Evolutionary conservation across 2,797 vertebrate genomes (phyloP).

Genomic region (Poeciliopsis gracilis): DNA sequence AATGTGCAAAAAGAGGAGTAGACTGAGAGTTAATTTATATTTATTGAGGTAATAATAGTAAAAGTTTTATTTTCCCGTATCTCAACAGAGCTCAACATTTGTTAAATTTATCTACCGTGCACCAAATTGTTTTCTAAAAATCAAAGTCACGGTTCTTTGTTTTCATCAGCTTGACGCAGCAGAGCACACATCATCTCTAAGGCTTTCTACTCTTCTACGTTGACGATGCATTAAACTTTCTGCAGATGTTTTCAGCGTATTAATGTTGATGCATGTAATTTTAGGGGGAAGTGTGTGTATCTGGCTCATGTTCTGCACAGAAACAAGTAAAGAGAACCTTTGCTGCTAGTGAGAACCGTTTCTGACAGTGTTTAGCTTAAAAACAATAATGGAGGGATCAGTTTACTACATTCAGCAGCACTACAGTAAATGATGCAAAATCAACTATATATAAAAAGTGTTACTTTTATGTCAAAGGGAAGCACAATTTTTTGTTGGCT

Average conservation of each 20-base stretch:
- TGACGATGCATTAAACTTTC: conserved; percentile 23
- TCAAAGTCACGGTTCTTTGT: conserved; percentile 19
- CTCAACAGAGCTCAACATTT: neutral
- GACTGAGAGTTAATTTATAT: conserved; percentile 14
- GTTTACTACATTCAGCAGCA: conserved; percentile 39
- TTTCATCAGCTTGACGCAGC: conserved; percentile 10
- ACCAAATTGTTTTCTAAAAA: conserved; percentile 26
- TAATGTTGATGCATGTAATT: conserved; percentile 53
- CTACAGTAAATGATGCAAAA: conserved; percentile 54
- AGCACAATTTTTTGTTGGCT: conserved; percentile 65
- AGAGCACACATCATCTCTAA: conserved; percentile 1
- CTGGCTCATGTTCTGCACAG: conserved; percentile 40
- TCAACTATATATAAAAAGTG: conserved; percentile 45
- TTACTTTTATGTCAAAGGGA: conserved; percentile 48
- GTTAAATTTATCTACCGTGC: conserved; percentile 27
- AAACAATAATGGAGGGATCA: conserved; percentile 48
- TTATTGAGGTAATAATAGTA: neutral
- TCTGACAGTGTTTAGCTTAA: conserved; percentile 60
- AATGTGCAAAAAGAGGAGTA: conserved; percentile 21
- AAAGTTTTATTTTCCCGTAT: conserved; percentile 2
- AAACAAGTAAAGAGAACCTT: conserved; percentile 51
- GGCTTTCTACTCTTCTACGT: conserved; percentile 25
- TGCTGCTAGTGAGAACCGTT: conserved; percentile 50
- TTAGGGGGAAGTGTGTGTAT: conserved; percentile 36
- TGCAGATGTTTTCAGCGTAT: conserved; percentile 44